Evolutionary conservation across 2,888 invertebrate genomes (phyloP).

Genomic region (Agriopis leucophaearia): DNA sequence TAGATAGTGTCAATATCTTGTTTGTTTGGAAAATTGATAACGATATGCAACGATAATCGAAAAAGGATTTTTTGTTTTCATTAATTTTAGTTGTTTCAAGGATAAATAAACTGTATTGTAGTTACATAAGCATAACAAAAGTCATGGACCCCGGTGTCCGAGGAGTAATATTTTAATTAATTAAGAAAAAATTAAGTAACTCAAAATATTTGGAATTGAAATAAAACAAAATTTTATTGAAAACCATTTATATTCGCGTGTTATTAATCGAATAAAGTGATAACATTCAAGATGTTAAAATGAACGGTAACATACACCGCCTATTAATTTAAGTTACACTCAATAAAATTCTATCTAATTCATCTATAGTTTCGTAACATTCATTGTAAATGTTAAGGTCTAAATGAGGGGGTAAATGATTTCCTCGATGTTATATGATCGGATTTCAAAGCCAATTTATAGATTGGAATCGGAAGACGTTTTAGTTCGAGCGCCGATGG

Average conservation of each 20-base stretch:
- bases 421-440: conserved; percentile 54
- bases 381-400: conserved; percentile 47
- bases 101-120: not conserved
- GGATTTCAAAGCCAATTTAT: conserved; percentile 66
- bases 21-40: conserved; percentile 4
- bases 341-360: conserved; percentile 64
- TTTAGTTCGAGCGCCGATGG: conserved; percentile 38
- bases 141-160: too few species aligned
- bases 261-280: conserved; percentile 79
- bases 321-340: conserved; percentile 61
- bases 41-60: not conserved
- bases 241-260: conserved; percentile 83
- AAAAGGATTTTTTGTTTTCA: not conserved
- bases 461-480: conserved; percentile 81
- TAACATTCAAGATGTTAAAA: conserved; percentile 78
- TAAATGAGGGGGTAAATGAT: conserved; percentile 51
- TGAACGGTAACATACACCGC: conserved; percentile 62
- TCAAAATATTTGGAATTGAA: not conserved
- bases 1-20: conserved; percentile 1
- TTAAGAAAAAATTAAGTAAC: too few species aligned
- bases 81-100: not conserved
- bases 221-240: conserved; percentile 69
- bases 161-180: too few species aligned
- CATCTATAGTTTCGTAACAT: conserved; percentile 45
- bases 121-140: not conserved